Evolutionary conservation across 2,113 vertebrate species (phyloP), one percentile per base, ranked within the genome.

Genomic region (Callopanchax toddi): DNA sequence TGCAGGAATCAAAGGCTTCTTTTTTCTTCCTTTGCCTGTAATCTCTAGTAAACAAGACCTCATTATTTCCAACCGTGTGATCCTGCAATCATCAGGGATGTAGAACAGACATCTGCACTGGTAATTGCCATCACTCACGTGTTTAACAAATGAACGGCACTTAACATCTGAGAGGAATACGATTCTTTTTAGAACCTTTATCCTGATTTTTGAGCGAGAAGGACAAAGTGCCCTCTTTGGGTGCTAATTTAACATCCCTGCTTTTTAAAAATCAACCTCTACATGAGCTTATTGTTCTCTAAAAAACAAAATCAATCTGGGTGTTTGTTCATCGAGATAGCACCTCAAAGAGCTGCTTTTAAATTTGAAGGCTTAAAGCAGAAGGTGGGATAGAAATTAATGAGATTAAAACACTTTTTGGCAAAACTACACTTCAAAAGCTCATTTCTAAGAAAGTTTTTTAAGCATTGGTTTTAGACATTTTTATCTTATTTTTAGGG

Each of bases 11-110:
- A 78, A 83, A 85, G 78, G 36, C 21, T 60, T 57, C 67, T 65
- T 13, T 66, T 62, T 71, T 32, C 29, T 9, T 9, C 29, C 6
- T 6, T 67, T 16, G 66, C 50, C 51, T 81, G 73, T 40, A 74
- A 74, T 78, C 54, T 36, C 26, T 32, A 13, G 67, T 78, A 84
- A 86, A 83, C 73, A 76, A 86, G 78, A 73, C 67, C 81, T 89
- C 71, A 82, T 89, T 89, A 86, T 88, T 85, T 82, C 55, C 51
- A 40, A 59, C 59, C 7, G 67, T 76, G 75, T 86, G 62, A 84
- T 80, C 64, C 46, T 32, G 76, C 67, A 85, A 50, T 87, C 77
- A 81, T 70, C 65, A 20, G 64, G 80, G 55, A 78, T 61, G 54
- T 20, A 52, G 57, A 77, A 45, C 72, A 74, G 71, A 71, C 74